A percentile compares a stretch with the other conserved stretches of the same genome.
Evolutionary conservation across 2,888 invertebrate species (phyloP).

Genomic region (Norana najaformis): DNA sequence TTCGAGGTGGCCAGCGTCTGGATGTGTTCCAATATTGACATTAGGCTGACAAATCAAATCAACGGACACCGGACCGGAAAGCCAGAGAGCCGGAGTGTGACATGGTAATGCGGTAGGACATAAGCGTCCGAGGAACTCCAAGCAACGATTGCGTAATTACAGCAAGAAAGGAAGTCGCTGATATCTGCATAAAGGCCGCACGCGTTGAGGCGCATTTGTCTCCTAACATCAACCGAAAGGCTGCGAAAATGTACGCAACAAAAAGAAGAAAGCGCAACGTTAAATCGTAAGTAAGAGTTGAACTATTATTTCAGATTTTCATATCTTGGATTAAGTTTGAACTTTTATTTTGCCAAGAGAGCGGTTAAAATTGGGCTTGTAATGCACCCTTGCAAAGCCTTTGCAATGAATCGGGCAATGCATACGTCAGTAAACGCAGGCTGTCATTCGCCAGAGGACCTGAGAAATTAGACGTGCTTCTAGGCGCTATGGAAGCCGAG

Average conservation of each 20-base stretch:
- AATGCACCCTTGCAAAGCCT: too few relatives aligned
- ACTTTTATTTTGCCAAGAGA: too few relatives aligned
- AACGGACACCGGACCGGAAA: not conserved
- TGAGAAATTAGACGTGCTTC: not conserved
- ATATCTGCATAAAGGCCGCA: not conserved
- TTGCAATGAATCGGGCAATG: too few relatives aligned
- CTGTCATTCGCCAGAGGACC: not conserved
- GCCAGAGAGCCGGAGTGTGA: not conserved
- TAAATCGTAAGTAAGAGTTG: constrained; percentile 32
- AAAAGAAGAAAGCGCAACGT: constrained; percentile 31
- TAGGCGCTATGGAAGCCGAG: not conserved
- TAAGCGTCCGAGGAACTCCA: not conserved
- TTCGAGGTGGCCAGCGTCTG: not conserved
- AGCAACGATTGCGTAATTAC: not conserved
- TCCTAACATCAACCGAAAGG: not conserved
- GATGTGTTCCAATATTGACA: not conserved
- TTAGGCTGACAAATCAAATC: not conserved
- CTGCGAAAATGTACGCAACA: constrained; percentile 29
- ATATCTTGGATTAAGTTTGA: not conserved
- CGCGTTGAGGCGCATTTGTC: not conserved
- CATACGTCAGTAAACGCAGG: not conserved
- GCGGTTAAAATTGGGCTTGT: too few relatives aligned
- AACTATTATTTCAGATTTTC: not conserved
- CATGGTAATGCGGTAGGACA: not conserved
- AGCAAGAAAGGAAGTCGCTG: not conserved